These are phyloP conservation scores for Nowickia ferox DNA, from an alignment of 2,888 invertebrate species.

Conservation along the genomic window DNA sequence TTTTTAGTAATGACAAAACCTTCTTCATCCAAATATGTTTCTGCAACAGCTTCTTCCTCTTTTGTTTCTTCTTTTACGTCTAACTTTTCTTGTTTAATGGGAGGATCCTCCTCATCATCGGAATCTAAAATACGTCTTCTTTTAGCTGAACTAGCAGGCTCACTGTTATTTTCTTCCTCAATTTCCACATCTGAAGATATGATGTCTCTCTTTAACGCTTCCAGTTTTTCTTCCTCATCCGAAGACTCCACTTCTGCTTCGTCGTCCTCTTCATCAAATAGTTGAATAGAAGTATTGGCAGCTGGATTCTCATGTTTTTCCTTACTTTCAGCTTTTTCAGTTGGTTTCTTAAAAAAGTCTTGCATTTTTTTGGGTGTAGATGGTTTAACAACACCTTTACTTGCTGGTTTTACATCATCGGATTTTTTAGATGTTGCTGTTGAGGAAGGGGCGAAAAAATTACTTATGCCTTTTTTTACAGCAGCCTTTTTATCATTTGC, in stretches of 20 bases:
- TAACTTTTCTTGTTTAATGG: conserved; percentile 73
- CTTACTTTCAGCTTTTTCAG: conserved; percentile 56
- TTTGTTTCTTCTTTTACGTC: conserved; percentile 47
- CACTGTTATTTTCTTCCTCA: conserved; percentile 73
- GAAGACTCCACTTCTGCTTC: conserved; percentile 74
- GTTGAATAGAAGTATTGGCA: conserved; percentile 77
- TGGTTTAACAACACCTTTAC: conserved; percentile 70
- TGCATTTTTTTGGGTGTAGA: conserved; percentile 73
- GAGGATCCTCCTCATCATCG: conserved; percentile 73
- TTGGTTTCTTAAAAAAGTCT: conserved; percentile 74
- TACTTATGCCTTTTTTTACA: conserved; percentile 77
- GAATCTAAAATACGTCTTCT: conserved; percentile 80
- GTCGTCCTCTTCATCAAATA: conserved; percentile 76
- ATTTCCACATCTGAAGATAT: conserved; percentile 74
- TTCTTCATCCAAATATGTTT: conserved; percentile 81
- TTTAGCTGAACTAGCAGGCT: conserved; percentile 73
- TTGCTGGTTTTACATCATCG: conserved; percentile 49
- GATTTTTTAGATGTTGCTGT: conserved; percentile 65
- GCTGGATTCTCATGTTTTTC: conserved; percentile 66
- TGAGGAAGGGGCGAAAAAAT: conserved; percentile 74
- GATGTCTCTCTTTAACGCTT: conserved; percentile 77
- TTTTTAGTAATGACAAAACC: conserved; percentile 81
- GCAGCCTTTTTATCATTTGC: conserved; percentile 34
- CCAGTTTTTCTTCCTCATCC: conserved; percentile 80
- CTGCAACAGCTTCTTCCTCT: conserved; percentile 70